Conservation (phyloP, 1,140 invertebrate genomes). For the Aethina tumida region DNA sequence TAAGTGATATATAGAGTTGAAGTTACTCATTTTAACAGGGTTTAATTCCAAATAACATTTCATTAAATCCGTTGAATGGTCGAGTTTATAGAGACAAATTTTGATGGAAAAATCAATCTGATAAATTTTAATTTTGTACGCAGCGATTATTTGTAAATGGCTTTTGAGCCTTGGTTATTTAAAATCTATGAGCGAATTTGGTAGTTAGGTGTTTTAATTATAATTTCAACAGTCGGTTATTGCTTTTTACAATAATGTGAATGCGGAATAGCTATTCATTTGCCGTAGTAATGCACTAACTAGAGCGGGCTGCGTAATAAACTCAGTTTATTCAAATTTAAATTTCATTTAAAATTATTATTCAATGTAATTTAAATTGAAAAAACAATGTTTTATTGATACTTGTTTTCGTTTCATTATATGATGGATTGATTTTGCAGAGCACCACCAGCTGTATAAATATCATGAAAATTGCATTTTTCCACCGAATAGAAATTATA, state of each 20-base stretch:
- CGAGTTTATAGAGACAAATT: constrained; percentile 9
- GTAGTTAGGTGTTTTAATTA: constrained; percentile 17
- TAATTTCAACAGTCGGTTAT: constrained; percentile 14
- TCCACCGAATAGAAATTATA: no score
- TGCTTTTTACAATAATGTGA: constrained; percentile 13
- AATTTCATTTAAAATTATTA: no score
- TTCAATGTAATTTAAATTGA: no score
- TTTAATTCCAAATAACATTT: constrained; percentile 10
- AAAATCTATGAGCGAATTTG: constrained; percentile 10
- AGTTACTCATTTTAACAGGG: background rate
- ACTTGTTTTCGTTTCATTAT: no score
- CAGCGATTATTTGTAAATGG: constrained; percentile 13
- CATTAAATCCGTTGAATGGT: constrained; percentile 10
- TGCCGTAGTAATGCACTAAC: constrained; percentile 15
- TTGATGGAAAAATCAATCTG: constrained; percentile 6
- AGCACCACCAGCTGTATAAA: no score
- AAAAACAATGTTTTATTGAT: no score
- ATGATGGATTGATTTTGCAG: no score
- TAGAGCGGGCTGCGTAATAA: no score
- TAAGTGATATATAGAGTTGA: constrained; percentile 6
- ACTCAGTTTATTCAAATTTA: no score
- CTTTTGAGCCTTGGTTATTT: constrained; percentile 10
- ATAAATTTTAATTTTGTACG: constrained; percentile 15
- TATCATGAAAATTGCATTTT: no score
- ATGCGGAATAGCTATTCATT: constrained; percentile 16